These are phyloP conservation scores for Masticophis lateralis DNA, from an alignment of 2,797 vertebrate genomes.

Conservation along the genomic window DNA sequence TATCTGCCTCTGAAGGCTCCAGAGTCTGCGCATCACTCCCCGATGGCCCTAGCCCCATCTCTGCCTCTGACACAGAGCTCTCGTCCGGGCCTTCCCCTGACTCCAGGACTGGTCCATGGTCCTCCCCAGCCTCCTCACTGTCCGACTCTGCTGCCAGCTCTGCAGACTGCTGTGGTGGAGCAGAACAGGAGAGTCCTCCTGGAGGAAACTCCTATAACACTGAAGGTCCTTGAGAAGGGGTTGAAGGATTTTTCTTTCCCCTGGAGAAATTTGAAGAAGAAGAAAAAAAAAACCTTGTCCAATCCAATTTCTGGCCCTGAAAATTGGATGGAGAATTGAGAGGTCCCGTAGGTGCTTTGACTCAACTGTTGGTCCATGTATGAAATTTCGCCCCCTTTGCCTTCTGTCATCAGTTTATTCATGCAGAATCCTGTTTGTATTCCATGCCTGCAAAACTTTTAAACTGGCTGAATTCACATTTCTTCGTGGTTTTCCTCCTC, in stretches of 20 bases:
- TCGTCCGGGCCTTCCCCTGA: no score
- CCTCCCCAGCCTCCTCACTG: no score
- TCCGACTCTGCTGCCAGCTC: no score
- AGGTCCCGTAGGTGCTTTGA: not conserved
- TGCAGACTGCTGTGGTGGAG: no score
- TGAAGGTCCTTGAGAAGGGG: not conserved
- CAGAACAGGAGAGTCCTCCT: not conserved
- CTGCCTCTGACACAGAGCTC: no score
- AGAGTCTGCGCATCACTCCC: no score
- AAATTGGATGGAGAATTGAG: not conserved
- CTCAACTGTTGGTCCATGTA: not conserved
- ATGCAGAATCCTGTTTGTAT: not conserved
- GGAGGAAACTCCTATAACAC: not conserved
- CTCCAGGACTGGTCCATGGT: no score
- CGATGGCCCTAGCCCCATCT: no score
- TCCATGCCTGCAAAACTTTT: not conserved
- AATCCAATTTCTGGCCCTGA: not conserved
- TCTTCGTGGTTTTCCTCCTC: not conserved
- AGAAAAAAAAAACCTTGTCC: not conserved
- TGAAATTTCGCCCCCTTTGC: not conserved
- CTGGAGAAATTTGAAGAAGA: not conserved
- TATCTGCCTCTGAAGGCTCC: accelerated
- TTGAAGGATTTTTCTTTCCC: not conserved
- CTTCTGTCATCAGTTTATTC: not conserved
- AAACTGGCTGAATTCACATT: not conserved